phyloP scores from a whole-genome alignment of 1,140 invertebrate genomes.

The Pseudomyrmex gracilis region DNA sequence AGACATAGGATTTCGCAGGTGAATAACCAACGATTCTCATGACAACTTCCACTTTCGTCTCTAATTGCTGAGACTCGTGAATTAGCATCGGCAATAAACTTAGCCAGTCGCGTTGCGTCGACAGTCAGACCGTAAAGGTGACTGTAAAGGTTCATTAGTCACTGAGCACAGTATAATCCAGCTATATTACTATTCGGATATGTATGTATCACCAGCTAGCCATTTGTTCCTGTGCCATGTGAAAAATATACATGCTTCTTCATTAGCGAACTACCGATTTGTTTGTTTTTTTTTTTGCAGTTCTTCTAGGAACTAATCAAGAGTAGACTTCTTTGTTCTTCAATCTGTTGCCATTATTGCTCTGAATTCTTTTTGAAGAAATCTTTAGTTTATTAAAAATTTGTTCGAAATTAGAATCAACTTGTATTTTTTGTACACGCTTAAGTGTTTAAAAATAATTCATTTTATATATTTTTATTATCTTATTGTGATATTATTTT shows the following conservation, averaged over 20 bases:
- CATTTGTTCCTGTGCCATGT: conserved; percentile 68
- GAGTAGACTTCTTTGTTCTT: conserved; percentile 19
- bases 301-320: conserved; percentile 50
- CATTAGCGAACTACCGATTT: conserved; percentile 65
- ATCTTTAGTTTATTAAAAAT: neutral
- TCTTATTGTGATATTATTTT: too few species aligned
- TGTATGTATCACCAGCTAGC: conserved; percentile 57
- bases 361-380: neutral
- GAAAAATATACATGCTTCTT: conserved; percentile 70
- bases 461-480: neutral
- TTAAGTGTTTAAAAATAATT: neutral
- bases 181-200: conserved; percentile 58
- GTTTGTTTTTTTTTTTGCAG: conserved; percentile 53
- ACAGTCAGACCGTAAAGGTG: conserved; percentile 68
- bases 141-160: conserved; percentile 77
- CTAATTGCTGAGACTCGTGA: conserved; percentile 73
- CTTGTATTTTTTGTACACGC: neutral
- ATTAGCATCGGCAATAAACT: conserved; percentile 76
- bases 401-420: too few species aligned
- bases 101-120: conserved; percentile 65
- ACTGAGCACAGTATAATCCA: conserved; percentile 71
- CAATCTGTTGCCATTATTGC: conserved; percentile 8
- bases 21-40: conserved; percentile 47
- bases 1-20: conserved; percentile 35
- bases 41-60: conserved; percentile 60